These are phyloP conservation scores for Drosophila atripex DNA, from an alignment of 2,888 invertebrate genomes.

Conservation along the genomic window DNA sequence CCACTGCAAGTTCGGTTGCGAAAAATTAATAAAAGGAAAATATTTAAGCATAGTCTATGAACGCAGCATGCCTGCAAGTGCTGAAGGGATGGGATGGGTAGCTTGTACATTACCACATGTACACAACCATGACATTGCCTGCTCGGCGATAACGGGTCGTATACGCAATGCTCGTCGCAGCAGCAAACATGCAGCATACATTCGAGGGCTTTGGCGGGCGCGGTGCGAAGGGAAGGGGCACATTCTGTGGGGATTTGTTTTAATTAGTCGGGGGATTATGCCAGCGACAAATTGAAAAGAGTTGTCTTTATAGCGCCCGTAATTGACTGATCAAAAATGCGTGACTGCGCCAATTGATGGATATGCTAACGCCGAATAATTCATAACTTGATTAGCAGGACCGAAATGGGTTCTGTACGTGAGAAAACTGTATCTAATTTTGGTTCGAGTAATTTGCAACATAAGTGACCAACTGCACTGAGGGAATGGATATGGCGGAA, in stretches of 20 bases:
- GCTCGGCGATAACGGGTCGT: conserved; percentile 53
- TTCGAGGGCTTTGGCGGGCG: not conserved
- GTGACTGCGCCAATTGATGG: conserved; percentile 27
- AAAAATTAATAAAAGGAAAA: conserved; percentile 69
- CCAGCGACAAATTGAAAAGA: conserved; percentile 54
- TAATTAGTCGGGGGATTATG: conserved; percentile 63
- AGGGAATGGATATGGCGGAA: not conserved
- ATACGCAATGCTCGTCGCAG: conserved; percentile 56
- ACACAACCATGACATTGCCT: conserved; percentile 41
- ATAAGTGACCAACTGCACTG: not conserved
- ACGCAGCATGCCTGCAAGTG: not conserved
- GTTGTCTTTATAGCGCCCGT: conserved; percentile 9
- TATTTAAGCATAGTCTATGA: conserved; percentile 54
- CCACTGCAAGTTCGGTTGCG: conserved; percentile 15
- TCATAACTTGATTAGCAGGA: conserved; percentile 29
- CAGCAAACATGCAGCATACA: conserved; percentile 21
- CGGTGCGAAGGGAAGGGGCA: conserved; percentile 14
- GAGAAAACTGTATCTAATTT: conserved; percentile 12
- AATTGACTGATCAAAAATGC: conserved; percentile 31
- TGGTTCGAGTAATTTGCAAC: not conserved
- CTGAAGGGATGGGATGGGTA: not conserved
- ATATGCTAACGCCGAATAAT: conserved; percentile 34
- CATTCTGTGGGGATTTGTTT: conserved; percentile 57
- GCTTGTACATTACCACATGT: conserved; percentile 38
- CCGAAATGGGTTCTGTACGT: not conserved